Base-by-base conservation (phyloP, 2,797 vertebrate species). In the Pelobates cultripes region DNA sequence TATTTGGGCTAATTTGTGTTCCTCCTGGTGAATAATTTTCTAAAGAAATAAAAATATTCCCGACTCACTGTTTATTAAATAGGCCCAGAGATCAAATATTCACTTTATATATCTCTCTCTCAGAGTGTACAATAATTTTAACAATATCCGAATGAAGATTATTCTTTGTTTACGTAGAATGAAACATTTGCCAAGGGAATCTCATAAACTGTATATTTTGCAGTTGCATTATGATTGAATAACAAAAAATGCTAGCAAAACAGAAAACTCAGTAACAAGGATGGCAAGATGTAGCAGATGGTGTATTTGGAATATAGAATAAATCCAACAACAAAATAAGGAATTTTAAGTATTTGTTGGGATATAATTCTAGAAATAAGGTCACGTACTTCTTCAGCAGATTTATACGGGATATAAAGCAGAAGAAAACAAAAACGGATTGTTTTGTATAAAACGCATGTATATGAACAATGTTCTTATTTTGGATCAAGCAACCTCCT, bases 391-490 rank as follows among this genome's bases (percentile, higher is more conserved):
- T 12, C 14, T 75, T 64, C 61, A 64, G n/a, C n/a, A 64, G 8
- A 64, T 64, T 64, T 40, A 51, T 64, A 43, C 64, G 47, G 9
- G 13, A 64, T 41, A 63, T 40, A 44, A 64, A 51, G 63, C n/a
- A 42, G 47, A 57, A 73, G 13, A 76, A 28, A n/a, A 60, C 57
- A 63, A 14, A 60, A 60, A 7, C 57, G 41, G 43, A 57, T 75
- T 28, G 73, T 75, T 44, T 57, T 73, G 40, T 57, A 60, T 73
- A 64, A 75, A 15, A 75, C 60, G 7, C 10, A n/a, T 42, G 4
- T n/a, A 78, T 70, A 70, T 28, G 41, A 40, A 44, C 43, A 78
- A 12, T 71, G 13, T 78, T 60, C 51, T 71, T 70, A 70, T 63
- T 78, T 71, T 61, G 43, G 55, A 43, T 60, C 67, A 63, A 71